These are phyloP conservation scores for Oconnorella tubifera DNA, from an alignment of 2,888 invertebrate genomes.

Conservation along the genomic window DNA sequence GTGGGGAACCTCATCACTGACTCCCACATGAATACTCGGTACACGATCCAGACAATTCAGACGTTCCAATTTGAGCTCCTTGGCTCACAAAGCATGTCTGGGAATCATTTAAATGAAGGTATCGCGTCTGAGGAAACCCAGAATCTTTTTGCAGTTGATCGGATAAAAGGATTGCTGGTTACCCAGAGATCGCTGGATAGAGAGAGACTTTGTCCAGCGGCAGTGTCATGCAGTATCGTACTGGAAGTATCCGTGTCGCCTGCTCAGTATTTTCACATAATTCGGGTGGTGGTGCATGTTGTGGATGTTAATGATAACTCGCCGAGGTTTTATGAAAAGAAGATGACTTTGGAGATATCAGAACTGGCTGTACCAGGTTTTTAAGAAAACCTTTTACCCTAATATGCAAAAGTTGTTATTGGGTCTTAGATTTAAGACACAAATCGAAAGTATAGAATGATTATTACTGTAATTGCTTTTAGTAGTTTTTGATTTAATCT, in stretches of 20 bases:
- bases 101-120: too few species aligned
- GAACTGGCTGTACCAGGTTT: conserved; percentile 8
- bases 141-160: conserved; percentile 9
- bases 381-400: too few species aligned
- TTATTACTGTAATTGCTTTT: too few species aligned
- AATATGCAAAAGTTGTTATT: too few species aligned
- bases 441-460: too few species aligned
- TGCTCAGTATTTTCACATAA: conserved; percentile 17
- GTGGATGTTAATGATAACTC: conserved; percentile 16
- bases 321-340: conserved; percentile 11
- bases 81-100: conserved; percentile 1
- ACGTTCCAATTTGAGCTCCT: conserved; percentile 6
- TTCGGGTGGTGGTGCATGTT: conserved; percentile 12
- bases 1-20: conserved; percentile 11
- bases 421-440: too few species aligned
- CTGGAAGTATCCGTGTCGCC: conserved; percentile 14
- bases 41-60: neutral
- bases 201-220: conserved; percentile 4
- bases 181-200: conserved; percentile 6
- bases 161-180: neutral
- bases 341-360: conserved; percentile 1
- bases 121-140: neutral
- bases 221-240: conserved; percentile 4
- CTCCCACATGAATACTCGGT: neutral
- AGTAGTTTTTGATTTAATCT: too few species aligned